Base-by-base conservation (phyloP, 1,140 invertebrate genomes). In the Drosophila prosaltans region DNA sequence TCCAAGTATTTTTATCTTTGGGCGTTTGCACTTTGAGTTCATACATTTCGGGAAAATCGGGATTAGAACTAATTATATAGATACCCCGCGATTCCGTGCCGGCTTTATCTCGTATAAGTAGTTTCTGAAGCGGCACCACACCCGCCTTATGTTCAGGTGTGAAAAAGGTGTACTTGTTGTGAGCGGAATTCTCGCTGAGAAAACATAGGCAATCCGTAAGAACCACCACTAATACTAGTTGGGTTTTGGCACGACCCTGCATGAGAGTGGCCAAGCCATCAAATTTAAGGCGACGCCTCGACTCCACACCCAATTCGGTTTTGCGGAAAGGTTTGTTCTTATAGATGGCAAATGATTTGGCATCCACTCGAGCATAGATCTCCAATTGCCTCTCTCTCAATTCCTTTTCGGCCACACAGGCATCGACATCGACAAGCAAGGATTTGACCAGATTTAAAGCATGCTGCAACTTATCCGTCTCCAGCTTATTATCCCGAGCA, bases 11-110 rank as follows among this genome's bases (percentile, higher is more conserved):
- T 83, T 97, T 97, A 70, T 98, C 97, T 88, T 97, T 97, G 10
- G 97, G 97, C 51, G 97, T 96, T 74, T 96, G 95, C 69, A 98
- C 97, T 85, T 98, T 96, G 11, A 99, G 93, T 92, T 99, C 98
- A 91, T 98, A 98, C 98, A 99, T 98, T 93, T 98, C 98, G 0
- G 98, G 97, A 79, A 97, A 96, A 1, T 94, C 94, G 0, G 97
- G 96, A 90, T 97, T 97, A 54, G 96, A 97, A 66, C 96, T 97
- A 78, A 98, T 98, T 28, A 98, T 93, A 93, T 98, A 98, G 80
- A 98, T 96, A 1, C 97, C 96, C 1, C 96, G 94, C 7, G 96
- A 97, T 79, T 98, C 97, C 69, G 96, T 95, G 30, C 84, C 97
- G 2, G 97, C 97, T 92, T 98, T 98, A 92, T 98, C 98, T 41